A percentile compares a stretch with the other conserved stretches of the same genome.
Evolutionary conservation across 2,797 vertebrate species (phyloP).

Genomic region (Allobates femoralis): DNA sequence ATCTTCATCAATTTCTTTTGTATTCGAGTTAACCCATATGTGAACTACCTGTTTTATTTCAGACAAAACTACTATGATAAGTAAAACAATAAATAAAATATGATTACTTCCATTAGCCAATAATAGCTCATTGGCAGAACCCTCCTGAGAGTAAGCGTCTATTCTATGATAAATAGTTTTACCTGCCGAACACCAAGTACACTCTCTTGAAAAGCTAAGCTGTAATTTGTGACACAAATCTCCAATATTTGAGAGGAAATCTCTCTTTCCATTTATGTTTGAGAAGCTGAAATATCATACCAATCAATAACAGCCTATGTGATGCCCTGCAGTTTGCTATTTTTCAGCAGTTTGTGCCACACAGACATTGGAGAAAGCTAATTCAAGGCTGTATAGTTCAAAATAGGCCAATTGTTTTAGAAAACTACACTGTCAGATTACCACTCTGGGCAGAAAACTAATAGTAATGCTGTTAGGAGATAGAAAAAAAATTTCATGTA

Average conservation of each 20-base stretch:
- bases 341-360: conserved; percentile 36
- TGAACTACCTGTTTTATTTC: neutral
- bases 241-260: conserved; percentile 50
- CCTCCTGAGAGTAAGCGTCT: neutral
- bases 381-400: conserved; percentile 39
- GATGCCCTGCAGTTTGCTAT: conserved; percentile 45
- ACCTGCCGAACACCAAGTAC: conserved; percentile 33
- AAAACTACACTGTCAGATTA: conserved; percentile 52
- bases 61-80: neutral
- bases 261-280: conserved; percentile 43
- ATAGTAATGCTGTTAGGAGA: conserved; percentile 19
- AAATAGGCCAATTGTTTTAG: conserved; percentile 43
- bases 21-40: too few relatives aligned
- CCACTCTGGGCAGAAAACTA: conserved; percentile 1
- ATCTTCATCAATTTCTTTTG: neutral
- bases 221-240: conserved; percentile 46
- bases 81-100: neutral
- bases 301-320: conserved; percentile 44
- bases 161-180: conserved; percentile 27
- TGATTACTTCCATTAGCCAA: neutral
- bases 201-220: conserved; percentile 32
- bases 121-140: neutral
- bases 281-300: conserved; percentile 50
- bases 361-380: conserved; percentile 30
- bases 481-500: neutral